phyloP scores from a whole-genome alignment of 1,140 invertebrate species.

The Conus betulinus region DNA sequence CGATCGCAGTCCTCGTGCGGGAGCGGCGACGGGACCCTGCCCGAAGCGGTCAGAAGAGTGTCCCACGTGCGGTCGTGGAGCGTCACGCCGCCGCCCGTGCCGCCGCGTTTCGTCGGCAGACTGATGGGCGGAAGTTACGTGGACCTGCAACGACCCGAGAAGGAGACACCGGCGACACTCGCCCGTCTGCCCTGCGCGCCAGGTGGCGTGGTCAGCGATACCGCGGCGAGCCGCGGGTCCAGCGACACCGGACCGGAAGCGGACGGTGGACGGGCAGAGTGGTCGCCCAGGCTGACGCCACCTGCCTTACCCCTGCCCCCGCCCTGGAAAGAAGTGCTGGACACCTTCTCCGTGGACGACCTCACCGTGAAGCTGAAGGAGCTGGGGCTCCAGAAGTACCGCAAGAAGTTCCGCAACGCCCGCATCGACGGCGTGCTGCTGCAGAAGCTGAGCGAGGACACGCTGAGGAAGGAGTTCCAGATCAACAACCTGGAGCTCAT shows the following conservation, averaged over 20 bases:
- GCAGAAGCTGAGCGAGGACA: constrained; percentile 1
- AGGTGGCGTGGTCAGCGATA: too few species aligned
- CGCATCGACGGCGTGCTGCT: constrained; percentile 28
- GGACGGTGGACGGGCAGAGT: not conserved
- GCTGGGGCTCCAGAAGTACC: constrained; percentile 13
- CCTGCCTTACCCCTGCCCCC: not conserved
- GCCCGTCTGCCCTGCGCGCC: too few species aligned
- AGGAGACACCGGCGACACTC: too few species aligned
- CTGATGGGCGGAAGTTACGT: too few species aligned
- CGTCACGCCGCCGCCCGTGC: too few species aligned
- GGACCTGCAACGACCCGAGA: too few species aligned
- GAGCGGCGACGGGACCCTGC: too few species aligned
- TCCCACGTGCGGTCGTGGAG: too few species aligned
- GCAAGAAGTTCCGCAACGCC: constrained; percentile 26
- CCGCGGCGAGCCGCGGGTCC: not conserved
- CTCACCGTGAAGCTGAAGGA: not conserved
- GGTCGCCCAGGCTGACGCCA: not conserved
- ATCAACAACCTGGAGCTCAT: constrained; percentile 22
- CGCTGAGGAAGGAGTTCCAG: constrained; percentile 6
- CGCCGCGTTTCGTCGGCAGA: too few species aligned
- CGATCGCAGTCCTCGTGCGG: too few species aligned
- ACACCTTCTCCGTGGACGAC: constrained; percentile 11
- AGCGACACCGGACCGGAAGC: not conserved
- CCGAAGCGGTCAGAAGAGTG: too few species aligned
- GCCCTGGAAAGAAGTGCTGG: not conserved